These are phyloP conservation scores for Augochlorella aurata DNA, from an alignment of 2,888 invertebrate genomes.

Conservation along the genomic window DNA sequence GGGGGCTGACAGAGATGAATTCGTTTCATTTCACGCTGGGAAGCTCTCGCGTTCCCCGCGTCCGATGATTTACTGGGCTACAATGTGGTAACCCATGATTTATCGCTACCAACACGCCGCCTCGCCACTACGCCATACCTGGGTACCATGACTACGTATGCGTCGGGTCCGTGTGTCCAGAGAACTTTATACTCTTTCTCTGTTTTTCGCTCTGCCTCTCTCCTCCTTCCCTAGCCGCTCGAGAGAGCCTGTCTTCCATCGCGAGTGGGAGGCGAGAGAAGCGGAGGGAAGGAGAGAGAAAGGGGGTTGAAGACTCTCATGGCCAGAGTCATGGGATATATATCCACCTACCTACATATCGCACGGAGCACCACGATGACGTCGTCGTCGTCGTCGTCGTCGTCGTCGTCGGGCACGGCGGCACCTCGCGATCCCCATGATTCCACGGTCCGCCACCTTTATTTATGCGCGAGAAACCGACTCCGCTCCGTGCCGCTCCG, in stretches of 20 bases:
- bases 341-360: constrained; percentile 68
- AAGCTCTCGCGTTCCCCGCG: constrained; percentile 82
- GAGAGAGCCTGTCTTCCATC: constrained; percentile 58
- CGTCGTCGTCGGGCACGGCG: constrained; percentile 53
- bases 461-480: constrained; percentile 63
- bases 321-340: constrained; percentile 59
- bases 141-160: constrained; percentile 76
- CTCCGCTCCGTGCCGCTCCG: constrained; percentile 17
- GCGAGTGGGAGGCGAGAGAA: constrained; percentile 52
- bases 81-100: constrained; percentile 88
- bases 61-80: constrained; percentile 87
- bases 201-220: constrained; percentile 49
- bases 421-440: constrained; percentile 61
- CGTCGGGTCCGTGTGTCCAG: constrained; percentile 75
- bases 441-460: constrained; percentile 65
- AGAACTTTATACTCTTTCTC: constrained; percentile 68
- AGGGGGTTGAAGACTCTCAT: constrained; percentile 67
- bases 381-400: constrained; percentile 60
- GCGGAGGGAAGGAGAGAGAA: constrained; percentile 54
- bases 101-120: constrained; percentile 85
- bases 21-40: constrained; percentile 83
- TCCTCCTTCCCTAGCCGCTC: neutral
- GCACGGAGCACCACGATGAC: constrained; percentile 55
- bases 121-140: constrained; percentile 82
- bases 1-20: constrained; percentile 83